Percentiles rank a stretch among this genome's conserved stretches.
These are phyloP conservation scores for Sarcophaga subvicina DNA, from an alignment of 2,888 invertebrate genomes.

Conservation along the genomic window DNA sequence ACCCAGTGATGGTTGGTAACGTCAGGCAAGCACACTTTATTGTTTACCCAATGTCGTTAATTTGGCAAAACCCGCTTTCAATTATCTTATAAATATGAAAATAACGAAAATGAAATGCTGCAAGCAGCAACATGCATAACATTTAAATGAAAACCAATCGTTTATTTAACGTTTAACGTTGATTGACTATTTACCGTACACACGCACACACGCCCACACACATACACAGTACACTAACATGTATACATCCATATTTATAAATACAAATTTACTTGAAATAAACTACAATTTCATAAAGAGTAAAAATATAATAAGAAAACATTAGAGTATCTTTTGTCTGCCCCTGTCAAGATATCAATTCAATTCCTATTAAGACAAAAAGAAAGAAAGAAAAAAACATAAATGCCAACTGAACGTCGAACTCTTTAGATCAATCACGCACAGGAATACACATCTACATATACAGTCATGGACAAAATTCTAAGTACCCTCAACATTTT, in stretches of 20 bases:
- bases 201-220: slow-evolving; percentile 35
- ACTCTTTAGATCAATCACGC: slow-evolving; percentile 76
- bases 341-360: not conserved
- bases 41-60: slow-evolving; percentile 79
- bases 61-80: slow-evolving; percentile 81
- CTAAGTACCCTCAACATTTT: too few species aligned
- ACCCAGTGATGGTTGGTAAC: slow-evolving; percentile 34
- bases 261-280: not conserved
- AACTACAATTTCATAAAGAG: too few species aligned
- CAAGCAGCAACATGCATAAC: slow-evolving; percentile 64
- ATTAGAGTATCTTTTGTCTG: not conserved
- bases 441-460: too few species aligned
- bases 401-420: slow-evolving; percentile 76
- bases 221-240: not conserved
- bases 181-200: slow-evolving; percentile 36
- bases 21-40: slow-evolving; percentile 61
- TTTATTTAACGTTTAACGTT: slow-evolving; percentile 56
- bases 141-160: slow-evolving; percentile 49
- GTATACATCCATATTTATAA: not conserved
- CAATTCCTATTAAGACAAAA: not conserved
- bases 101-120: slow-evolving; percentile 73
- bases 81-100: slow-evolving; percentile 81
- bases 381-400: not conserved
- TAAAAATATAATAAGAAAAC: too few species aligned
- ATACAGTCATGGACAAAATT: too few species aligned